Evolutionary conservation across 2,113 vertebrate species (phyloP).

Genomic region (Muntiacus muntjak): DNA sequence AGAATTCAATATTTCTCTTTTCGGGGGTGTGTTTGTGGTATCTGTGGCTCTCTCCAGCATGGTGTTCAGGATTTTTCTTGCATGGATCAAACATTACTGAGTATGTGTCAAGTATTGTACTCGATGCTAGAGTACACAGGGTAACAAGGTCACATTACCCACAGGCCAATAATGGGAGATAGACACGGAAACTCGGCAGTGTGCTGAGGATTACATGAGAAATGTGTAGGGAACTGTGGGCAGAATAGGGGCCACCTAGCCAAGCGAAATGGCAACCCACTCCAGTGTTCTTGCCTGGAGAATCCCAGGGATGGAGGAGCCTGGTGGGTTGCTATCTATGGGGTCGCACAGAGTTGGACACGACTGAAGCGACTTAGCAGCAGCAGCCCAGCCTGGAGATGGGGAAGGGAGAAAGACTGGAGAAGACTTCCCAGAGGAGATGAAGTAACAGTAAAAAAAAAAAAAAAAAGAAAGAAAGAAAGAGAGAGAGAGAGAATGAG

Average conservation of each 20-base stretch:
- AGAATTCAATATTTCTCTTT: background rate
- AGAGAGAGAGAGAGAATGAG: background rate
- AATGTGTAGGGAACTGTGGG: background rate
- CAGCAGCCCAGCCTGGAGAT: background rate
- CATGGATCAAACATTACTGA: background rate
- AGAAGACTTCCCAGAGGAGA: background rate
- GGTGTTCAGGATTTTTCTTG: background rate
- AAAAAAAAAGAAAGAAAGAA: rapidly evolving
- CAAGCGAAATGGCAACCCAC: no score
- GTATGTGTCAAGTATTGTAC: background rate
- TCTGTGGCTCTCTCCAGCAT: background rate
- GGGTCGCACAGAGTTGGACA: no score
- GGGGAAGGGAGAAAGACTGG: background rate
- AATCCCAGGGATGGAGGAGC: no score
- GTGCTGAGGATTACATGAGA: background rate
- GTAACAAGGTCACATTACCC: background rate
- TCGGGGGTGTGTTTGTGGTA: background rate
- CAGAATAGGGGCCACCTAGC: background rate
- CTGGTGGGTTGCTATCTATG: no score
- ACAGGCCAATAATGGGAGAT: background rate
- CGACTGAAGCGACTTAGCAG: no score
- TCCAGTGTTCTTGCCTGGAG: no score
- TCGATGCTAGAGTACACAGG: background rate
- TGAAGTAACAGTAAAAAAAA: background rate
- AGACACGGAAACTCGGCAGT: background rate